phyloP scores from a whole-genome alignment of 1,140 invertebrate species.

The Drosophila prosaltans region DNA sequence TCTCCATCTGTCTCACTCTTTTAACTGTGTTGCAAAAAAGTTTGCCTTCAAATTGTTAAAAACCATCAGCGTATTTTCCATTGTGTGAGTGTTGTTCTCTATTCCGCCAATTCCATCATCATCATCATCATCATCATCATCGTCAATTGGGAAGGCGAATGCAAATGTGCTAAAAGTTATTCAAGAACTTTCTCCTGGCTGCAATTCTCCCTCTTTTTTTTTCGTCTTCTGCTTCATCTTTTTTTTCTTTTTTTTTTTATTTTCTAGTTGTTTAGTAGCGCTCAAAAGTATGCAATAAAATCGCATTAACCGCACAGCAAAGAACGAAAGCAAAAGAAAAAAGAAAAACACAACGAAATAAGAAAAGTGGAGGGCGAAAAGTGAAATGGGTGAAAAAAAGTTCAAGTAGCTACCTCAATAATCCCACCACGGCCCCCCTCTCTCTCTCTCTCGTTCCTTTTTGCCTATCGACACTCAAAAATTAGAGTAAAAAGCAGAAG shows the following conservation, averaged over 20 bases:
- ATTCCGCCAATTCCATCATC: neutral
- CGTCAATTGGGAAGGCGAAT: constrained; percentile 22
- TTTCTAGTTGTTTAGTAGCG: constrained; percentile 30
- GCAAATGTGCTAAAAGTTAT: constrained; percentile 52
- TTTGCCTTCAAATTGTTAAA: constrained; percentile 2
- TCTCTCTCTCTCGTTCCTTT: neutral
- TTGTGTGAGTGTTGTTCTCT: neutral
- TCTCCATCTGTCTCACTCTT: neutral
- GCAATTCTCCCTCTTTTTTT: constrained; percentile 26
- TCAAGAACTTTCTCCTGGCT: constrained; percentile 48
- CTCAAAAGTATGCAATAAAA: constrained; percentile 72
- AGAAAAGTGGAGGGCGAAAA: neutral
- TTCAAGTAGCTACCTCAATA: constrained; percentile 31
- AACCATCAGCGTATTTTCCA: neutral
- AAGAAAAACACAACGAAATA: neutral
- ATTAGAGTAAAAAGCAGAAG: constrained; percentile 42
- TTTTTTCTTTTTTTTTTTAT: constrained; percentile 16
- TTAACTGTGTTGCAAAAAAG: neutral
- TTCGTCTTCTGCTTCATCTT: neutral
- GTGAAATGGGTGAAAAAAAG: constrained; percentile 13
- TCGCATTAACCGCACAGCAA: constrained; percentile 58
- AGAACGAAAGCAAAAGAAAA: neutral
- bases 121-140: neutral
- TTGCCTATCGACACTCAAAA: constrained; percentile 7
- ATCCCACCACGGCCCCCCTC: neutral